Conservation (phyloP, 1,140 invertebrate species). For the Melipona quadrifasciata region DNA sequence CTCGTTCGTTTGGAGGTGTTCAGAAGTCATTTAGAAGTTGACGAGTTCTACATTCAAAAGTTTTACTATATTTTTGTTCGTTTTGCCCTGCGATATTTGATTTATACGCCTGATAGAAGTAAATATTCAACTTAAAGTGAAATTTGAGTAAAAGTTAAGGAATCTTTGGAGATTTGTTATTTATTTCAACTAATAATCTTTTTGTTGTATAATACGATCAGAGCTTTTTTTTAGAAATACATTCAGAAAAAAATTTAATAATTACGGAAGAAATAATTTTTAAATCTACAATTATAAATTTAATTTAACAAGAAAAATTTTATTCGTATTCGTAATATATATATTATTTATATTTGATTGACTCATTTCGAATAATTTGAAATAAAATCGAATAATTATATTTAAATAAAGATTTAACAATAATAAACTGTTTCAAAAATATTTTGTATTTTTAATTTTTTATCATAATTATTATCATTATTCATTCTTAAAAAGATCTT, state of each 20-base stretch:
- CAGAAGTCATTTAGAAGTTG: constrained; percentile 28
- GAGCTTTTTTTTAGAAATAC: background rate
- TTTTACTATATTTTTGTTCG: constrained; percentile 21
- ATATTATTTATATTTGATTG: background rate
- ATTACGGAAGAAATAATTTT: background rate
- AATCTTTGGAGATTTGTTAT: background rate
- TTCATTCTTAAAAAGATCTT: background rate
- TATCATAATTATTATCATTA: too few relatives aligned
- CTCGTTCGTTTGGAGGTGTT: background rate
- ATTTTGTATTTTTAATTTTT: background rate
- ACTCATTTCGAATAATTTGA: background rate
- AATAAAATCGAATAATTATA: background rate
- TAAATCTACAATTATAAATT: too few relatives aligned
- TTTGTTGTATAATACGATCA: background rate
- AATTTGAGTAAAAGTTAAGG: background rate
- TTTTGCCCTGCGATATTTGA: background rate
- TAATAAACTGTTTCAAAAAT: background rate
- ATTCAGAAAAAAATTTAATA: background rate
- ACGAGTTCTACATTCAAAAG: background rate
- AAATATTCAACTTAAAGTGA: background rate
- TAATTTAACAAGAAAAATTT: too few relatives aligned
- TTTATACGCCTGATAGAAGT: background rate
- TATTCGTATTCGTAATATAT: background rate
- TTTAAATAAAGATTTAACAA: too few relatives aligned
- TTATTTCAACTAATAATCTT: background rate